Base-by-base conservation (phyloP, 1,140 invertebrate species). In the Megathymus violae region DNA sequence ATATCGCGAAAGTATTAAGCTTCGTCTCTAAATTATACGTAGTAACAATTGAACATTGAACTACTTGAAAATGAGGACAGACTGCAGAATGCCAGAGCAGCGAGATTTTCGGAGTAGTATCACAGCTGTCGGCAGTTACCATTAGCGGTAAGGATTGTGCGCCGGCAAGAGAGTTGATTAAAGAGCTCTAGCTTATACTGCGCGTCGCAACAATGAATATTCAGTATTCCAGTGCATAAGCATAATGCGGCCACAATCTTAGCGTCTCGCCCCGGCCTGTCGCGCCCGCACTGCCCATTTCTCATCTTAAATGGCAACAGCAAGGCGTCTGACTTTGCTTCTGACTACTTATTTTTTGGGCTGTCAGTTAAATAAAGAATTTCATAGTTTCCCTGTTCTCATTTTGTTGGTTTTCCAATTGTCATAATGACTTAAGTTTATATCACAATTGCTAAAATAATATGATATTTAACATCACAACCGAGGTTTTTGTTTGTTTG, bases 291-390 rank as follows among this genome's bases (percentile, higher is more conserved):
- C 41, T 62, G 80, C 74, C 82, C 84, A 86, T 89, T 89, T 85
- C 80, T 89, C 86, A 89, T 86, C 78, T 82, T 80, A 86, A 89
- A 87, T 79, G 78, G 73, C 78, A 78, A 76, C 69, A 75, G 75
- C 77, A 83, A 69, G 69, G 67, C 67, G 69, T 69, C 67, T 69
- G 63, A 73, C 67, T 71, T 69, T 46, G 58, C 22, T 59, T 65
- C 56, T 58, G 62, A 60, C 54, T 73, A 60, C 56, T 40, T 54
- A 46, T 43, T 60, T 75, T 81, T 74, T 76, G 41, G 19, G n/a
- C 38, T 47, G 63, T 60, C 47, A 16, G 36, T 65, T 65, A 60
- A 47, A 62, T 68, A 62, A 36, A 50, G 54, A 48, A 71, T 74
- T 70, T 46, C 62, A 62, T 67, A 62, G 60, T 64, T 50, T 67